Conservation (phyloP, 2,888 invertebrate species). For the Drosophila rellima region DNA sequence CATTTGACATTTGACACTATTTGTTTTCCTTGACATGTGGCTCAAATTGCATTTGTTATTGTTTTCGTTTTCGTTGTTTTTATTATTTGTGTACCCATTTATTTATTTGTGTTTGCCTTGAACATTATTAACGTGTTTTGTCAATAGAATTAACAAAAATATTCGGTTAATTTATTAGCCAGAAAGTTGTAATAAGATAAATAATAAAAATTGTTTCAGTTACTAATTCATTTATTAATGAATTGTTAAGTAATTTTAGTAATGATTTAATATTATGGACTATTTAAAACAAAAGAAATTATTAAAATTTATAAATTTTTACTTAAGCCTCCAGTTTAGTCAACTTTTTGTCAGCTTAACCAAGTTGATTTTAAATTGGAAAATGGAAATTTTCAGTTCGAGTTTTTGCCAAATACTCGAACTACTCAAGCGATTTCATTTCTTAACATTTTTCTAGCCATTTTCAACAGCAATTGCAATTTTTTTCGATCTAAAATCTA, state of each 20-base stretch:
- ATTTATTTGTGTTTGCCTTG: constrained; percentile 56
- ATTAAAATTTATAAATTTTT: not conserved
- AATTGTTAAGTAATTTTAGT: not conserved
- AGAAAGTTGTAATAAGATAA: no score
- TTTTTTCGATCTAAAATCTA: not conserved
- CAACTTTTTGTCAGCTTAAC: not conserved
- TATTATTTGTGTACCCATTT: constrained; percentile 36
- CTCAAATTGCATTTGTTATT: constrained; percentile 66
- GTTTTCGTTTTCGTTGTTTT: constrained; percentile 21
- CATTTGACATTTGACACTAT: constrained; percentile 60
- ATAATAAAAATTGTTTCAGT: no score
- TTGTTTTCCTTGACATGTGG: constrained; percentile 72
- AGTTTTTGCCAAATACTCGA: not conserved
- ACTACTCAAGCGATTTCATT: not conserved
- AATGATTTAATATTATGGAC: not conserved
- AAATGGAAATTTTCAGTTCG: not conserved
- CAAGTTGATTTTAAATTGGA: not conserved
- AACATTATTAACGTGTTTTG: constrained; percentile 59
- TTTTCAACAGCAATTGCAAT: not conserved
- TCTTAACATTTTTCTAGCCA: not conserved
- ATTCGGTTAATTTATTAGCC: not conserved
- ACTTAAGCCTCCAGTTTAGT: not conserved
- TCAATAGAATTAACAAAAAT: constrained; percentile 28
- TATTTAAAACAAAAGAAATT: no score
- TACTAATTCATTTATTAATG: constrained; percentile 23